Base-by-base conservation (phyloP, 2,113 vertebrate genomes). In the Macrotis lagotis region DNA sequence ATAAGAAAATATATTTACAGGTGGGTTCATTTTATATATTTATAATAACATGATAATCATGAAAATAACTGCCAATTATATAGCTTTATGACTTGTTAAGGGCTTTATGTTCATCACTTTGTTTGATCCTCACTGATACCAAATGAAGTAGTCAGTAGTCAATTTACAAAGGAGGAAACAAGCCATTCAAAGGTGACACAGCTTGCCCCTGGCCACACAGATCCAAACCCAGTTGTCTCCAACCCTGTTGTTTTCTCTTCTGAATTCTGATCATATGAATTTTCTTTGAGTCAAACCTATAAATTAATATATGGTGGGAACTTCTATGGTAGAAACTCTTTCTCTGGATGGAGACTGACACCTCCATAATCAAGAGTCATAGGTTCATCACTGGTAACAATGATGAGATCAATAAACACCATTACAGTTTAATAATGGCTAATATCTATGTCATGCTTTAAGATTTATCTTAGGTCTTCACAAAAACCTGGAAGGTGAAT, bases 151-250 rank as follows among this genome's bases (percentile, higher is more conserved):
- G 10, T 28, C 31, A 31, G 2, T 31, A 31, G 11, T 44, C 66
- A 22, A 44, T 22, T 83, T 83, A 83, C 16, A n/a, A 11, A 59
- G 31, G 55, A 59, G 55, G 31, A 59, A n/a, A 44, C n/a, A 83
- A 19, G n/a, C 8, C 3, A 7, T 16, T 16, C 1, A 19, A 0
- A 66, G 11, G 28, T 4, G 12, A 19, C 59, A n/a, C 19, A 4
- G 1, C 66, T 74, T 2, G 3, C 66, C 37, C 4, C 2, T 44
- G 6, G 16, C 9, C 19, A 44, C 37, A 83, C 19, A 24, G 66
- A 22, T 83, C 3, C 66, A 22, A 83, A n/a, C 6, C n/a, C 6
- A 22, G 37, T 5, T 8, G 22, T 83, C 66, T 24, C 66, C 37
- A 24, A 7, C 44, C 37, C 31, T 12, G 31, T 31, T 74, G 66